Base-by-base conservation (phyloP, 2,113 vertebrate species). In the Takifugu flavidus region DNA sequence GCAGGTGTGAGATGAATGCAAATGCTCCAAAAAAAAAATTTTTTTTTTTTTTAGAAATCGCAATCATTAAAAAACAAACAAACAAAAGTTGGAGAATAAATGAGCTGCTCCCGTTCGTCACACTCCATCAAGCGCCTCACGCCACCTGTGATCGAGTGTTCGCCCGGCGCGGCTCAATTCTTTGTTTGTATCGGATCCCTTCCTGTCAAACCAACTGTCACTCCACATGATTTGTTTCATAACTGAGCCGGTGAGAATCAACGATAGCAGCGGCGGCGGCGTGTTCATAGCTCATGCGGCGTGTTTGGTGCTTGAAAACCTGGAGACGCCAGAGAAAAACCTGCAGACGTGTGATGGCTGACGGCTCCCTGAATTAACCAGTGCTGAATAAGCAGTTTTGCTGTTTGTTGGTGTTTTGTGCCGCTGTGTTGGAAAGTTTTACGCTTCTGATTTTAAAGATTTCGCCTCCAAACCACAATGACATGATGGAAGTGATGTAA, bases 171-270 rank as follows among this genome's bases (percentile, higher is more conserved):
- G 27, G 51, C 65, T 67, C 81, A 71, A 76, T 77, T 75, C 66
- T 77, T 84, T 77, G 76, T 74, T 82, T 82, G 66, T 82, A 82
- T 87, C 83, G 67, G 75, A 84, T 83, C 78, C 69, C 53, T 65
- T 67, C 59, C 73, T 79, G 78, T 82, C 84, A 85, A 80, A 85
- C 86, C 84, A 86, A 39, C 83, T 86, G 82, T 75, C 81, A 81
- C 72, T 59, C 56, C 25, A 49, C 25, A 14, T 74, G 79, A 80
- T 58, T 75, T 75, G 39, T 70, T 72, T 74, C 82, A 84, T 84
- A 85, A 77, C 57, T 45, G 63, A 62, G 71, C 75, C 70, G 82
- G 84, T 87, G 73, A 82, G 72, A 60, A 43, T 57, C 65, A 54
- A 12, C 8, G 61, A 83, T 78, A 83, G 51, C 60, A 60, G 65